phyloP scores from a whole-genome alignment of 1,140 invertebrate species.

The Aplysia californica region DNA sequence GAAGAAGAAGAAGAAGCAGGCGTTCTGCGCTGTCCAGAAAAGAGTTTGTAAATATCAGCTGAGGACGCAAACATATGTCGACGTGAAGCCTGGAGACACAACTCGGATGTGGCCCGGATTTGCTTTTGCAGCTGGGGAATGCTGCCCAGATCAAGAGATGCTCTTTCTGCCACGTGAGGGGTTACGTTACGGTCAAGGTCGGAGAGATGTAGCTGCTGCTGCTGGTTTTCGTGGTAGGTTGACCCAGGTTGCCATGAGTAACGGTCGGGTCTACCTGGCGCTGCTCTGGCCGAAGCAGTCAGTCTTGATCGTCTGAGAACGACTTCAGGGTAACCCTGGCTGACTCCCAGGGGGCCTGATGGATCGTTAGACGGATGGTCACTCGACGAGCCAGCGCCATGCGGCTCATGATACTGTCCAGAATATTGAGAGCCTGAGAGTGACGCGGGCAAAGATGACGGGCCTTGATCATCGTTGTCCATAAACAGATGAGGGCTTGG shows the following conservation, averaged over 20 bases:
- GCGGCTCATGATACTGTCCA: neutral
- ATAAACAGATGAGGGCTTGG: no score
- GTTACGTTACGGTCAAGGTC: neutral
- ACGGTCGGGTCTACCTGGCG: neutral
- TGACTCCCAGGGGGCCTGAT: neutral
- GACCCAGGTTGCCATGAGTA: constrained; percentile 2
- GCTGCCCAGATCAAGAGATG: constrained; percentile 9
- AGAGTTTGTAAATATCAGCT: constrained; percentile 27
- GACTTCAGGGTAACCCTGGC: neutral
- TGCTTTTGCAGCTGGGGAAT: constrained; percentile 23
- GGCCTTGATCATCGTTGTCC: no score
- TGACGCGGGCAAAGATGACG: neutral
- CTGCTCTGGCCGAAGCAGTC: neutral
- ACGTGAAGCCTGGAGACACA: constrained; percentile 23
- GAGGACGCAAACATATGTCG: constrained; percentile 26
- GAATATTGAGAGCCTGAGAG: neutral
- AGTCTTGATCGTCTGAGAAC: neutral
- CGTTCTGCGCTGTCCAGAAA: constrained; percentile 4
- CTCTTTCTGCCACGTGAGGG: neutral
- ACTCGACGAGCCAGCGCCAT: no score
- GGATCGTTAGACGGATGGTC: neutral
- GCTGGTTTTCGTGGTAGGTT: neutral
- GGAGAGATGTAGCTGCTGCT: neutral
- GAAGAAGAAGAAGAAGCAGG: neutral
- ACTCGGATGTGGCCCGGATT: constrained; percentile 22